Base-by-base conservation (phyloP, 1,140 invertebrate species). In the Monomorium pharaonis region DNA sequence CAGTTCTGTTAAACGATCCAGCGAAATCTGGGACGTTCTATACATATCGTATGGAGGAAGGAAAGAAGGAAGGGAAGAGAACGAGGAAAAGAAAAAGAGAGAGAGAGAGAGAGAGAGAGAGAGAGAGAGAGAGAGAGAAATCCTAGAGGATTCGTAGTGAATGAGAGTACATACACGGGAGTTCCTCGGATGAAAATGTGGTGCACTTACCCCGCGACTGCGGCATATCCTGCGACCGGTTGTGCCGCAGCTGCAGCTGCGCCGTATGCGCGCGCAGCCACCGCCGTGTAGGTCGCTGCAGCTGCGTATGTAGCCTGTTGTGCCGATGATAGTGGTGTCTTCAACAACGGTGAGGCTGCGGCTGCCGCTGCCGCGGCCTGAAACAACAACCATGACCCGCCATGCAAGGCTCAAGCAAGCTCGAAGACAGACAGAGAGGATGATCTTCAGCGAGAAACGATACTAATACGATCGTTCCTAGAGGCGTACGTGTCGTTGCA, bases 221-320 rank as follows among this genome's bases (percentile, higher is more conserved):
- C 96, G 75, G 96, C 96, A 93, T 97, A 96, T 92, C 96, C 95
- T 85, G 96, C 95, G 86, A 96, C 95, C 90, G 96, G 96, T 94
- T 96, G 95, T 95, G 97, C 96, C 88, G 97, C 96, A 87, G 97
- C 97, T 86, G 96, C 96, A 87, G 97, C 96, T 92, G 96, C 96
- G 54, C 95, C 95, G 86, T 97, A 97, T 88, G 97, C 97, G 90
- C 97, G 95, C 62, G 97, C 97, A 67, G 98, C 97, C 58, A 97
- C 98, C 49, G 98, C 97, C 70, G 97, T 97, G 91, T 98, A 98
- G 54, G 97, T 97, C 44, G 98, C 98, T 86, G 97, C 98, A 90
- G 97, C 97, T 93, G 97, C 98, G 94, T 97, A 97, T 87, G 96
- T 97, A 86, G 97, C 97, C 94, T 96, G 97, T 95, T 96, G 97